Evolutionary conservation across 2,888 invertebrate genomes (phyloP).

Genomic region (Busseola fusca): DNA sequence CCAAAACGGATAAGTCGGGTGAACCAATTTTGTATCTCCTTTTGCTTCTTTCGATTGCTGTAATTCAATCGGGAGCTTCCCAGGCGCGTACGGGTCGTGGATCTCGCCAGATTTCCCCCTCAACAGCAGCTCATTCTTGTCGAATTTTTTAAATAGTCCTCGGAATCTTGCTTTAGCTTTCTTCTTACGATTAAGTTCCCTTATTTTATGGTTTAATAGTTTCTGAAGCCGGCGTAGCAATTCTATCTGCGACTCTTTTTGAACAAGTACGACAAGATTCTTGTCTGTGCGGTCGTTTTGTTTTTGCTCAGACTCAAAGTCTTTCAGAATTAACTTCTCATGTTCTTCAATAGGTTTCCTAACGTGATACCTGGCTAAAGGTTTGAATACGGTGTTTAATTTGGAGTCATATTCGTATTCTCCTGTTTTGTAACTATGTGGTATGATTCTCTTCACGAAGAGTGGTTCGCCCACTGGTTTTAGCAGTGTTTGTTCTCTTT

Average conservation of each 20-base stretch:
- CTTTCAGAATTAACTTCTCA: slow-evolving; percentile 17
- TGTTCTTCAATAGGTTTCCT: slow-evolving; percentile 41
- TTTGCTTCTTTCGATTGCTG: accelerated
- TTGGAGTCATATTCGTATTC: slow-evolving; percentile 59
- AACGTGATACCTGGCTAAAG: slow-evolving; percentile 61
- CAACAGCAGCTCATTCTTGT: background rate
- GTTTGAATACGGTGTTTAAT: slow-evolving; percentile 61
- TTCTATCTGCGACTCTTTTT: background rate
- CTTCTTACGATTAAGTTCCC: background rate
- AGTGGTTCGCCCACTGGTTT: slow-evolving; percentile 24
- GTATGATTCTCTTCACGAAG: slow-evolving; percentile 61
- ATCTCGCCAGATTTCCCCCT: slow-evolving; percentile 34
- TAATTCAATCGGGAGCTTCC: background rate
- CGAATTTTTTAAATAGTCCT: background rate
- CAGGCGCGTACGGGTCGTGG: slow-evolving; percentile 30
- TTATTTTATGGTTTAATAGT: background rate
- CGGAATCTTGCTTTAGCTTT: slow-evolving; percentile 1
- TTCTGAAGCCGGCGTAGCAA: slow-evolving; percentile 17
- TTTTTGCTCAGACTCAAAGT: slow-evolving; percentile 23
- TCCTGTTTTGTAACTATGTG: slow-evolving; percentile 51
- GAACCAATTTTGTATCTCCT: background rate
- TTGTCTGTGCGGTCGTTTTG: background rate
- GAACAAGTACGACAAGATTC: slow-evolving; percentile 24
- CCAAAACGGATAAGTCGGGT: slow-evolving; percentile 63
- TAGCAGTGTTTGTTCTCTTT: background rate